These are phyloP conservation scores for Ptilonorhynchus violaceus DNA, from an alignment of 2,113 vertebrate species.

Conservation along the genomic window DNA sequence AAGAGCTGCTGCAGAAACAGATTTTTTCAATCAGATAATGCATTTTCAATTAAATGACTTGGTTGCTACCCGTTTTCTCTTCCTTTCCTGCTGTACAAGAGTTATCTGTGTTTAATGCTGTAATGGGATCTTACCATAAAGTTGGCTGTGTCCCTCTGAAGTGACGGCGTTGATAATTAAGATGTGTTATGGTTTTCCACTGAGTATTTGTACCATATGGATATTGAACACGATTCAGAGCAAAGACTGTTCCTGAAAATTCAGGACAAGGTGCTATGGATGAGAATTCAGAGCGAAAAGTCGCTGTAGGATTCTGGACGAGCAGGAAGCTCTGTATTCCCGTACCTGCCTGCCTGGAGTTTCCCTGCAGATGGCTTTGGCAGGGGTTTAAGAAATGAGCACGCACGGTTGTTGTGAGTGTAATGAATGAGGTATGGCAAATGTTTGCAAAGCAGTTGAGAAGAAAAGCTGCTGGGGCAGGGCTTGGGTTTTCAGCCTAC, in stretches of 20 bases:
- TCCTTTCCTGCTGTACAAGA: conserved; percentile 14
- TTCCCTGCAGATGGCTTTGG: conserved; percentile 5
- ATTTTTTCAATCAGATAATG: conserved; percentile 55
- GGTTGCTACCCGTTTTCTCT: not conserved
- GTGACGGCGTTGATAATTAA: not conserved
- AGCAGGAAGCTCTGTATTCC: not conserved
- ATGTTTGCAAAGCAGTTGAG: conserved; percentile 32
- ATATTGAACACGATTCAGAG: not conserved
- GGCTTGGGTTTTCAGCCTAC: not conserved
- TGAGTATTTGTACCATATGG: not conserved
- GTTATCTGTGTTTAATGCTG: not conserved
- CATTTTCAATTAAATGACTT: conserved; percentile 8
- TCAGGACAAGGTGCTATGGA: not conserved
- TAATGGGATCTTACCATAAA: not conserved
- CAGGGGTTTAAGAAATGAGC: not conserved
- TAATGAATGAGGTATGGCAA: not conserved
- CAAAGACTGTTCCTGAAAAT: not conserved
- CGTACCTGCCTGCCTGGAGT: not conserved
- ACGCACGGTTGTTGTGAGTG: not conserved
- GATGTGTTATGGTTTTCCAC: not conserved
- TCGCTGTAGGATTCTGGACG: not conserved
- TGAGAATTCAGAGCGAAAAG: not conserved
- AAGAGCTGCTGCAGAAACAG: not conserved
- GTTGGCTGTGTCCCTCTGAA: not conserved
- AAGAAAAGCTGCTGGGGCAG: conserved; percentile 13